Conservation (phyloP, 2,797 vertebrate species). For the Urocyon cinereoargenteus region DNA sequence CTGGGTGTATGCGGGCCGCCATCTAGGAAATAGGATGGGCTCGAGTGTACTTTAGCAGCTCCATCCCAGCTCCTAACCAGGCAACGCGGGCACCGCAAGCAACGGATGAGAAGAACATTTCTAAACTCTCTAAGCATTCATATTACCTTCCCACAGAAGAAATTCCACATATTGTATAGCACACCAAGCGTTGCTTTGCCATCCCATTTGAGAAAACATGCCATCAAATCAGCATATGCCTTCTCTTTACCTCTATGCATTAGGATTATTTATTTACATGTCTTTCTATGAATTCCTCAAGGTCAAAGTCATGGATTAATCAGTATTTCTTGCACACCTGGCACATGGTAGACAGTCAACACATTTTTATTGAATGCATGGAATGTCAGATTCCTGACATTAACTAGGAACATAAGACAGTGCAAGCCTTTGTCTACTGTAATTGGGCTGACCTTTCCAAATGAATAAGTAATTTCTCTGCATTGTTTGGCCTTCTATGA, state of each 20-base stretch:
- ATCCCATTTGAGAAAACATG: slow-evolving; percentile 64
- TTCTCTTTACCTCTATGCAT: slow-evolving; percentile 55
- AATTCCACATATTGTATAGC: slow-evolving; percentile 1
- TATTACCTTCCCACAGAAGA: slow-evolving; percentile 54
- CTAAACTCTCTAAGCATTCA: slow-evolving; percentile 34
- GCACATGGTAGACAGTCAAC: slow-evolving; percentile 40
- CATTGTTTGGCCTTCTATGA: slow-evolving; percentile 71
- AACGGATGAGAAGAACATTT: slow-evolving; percentile 34
- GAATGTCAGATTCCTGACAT: slow-evolving; percentile 67
- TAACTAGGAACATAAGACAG: slow-evolving; percentile 55
- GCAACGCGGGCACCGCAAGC: neutral
- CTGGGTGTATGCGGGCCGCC: neutral
- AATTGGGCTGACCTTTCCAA: slow-evolving; percentile 82
- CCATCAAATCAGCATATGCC: slow-evolving; percentile 55
- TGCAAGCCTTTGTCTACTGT: slow-evolving; percentile 68
- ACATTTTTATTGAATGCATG: slow-evolving; percentile 53
- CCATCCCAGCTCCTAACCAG: neutral
- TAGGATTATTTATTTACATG: slow-evolving; percentile 66
- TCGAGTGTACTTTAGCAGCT: neutral
- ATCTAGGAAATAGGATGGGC: neutral
- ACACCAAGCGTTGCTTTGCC: slow-evolving; percentile 53
- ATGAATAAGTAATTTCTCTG: slow-evolving; percentile 73
- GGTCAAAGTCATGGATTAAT: slow-evolving; percentile 66
- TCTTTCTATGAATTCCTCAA: slow-evolving; percentile 65
- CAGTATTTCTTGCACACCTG: slow-evolving; percentile 46